Evolutionary conservation across 2,113 vertebrate species (phyloP).

Genomic region (Aphyosemion australe): DNA sequence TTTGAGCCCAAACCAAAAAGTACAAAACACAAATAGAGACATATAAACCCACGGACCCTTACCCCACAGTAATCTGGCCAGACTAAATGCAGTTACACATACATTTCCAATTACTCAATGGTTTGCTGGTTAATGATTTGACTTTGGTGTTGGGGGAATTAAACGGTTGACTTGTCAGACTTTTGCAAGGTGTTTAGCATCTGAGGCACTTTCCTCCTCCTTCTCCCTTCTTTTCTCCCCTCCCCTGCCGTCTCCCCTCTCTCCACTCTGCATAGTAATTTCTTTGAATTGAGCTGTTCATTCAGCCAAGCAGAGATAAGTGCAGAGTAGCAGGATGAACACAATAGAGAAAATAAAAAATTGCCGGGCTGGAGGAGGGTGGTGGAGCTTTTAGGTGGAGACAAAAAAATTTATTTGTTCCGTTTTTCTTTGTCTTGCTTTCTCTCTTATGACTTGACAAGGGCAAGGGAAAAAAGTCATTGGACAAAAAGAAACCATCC

Average conservation of each 20-base stretch:
- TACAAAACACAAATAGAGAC: slow-evolving; percentile 8
- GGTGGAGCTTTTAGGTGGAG: slow-evolving; percentile 37
- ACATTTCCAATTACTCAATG: slow-evolving; percentile 67
- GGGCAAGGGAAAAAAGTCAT: slow-evolving; percentile 14
- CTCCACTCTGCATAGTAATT: slow-evolving; percentile 60
- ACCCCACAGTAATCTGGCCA: slow-evolving; percentile 25
- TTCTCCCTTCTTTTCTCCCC: slow-evolving; percentile 25
- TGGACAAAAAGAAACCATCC: slow-evolving; percentile 32
- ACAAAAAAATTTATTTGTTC: slow-evolving; percentile 49
- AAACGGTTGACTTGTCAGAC: slow-evolving; percentile 66
- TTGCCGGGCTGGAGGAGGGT: slow-evolving; percentile 4
- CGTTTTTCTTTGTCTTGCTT: not conserved
- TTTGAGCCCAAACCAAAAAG: too few relatives aligned
- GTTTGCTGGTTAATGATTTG: slow-evolving; percentile 72
- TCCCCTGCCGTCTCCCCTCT: slow-evolving; percentile 31
- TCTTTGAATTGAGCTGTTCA: slow-evolving; percentile 71
- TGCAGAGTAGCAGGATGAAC: slow-evolving; percentile 51
- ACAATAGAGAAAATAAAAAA: slow-evolving; percentile 64
- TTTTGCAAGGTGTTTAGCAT: slow-evolving; percentile 60
- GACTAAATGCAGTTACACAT: slow-evolving; percentile 24
- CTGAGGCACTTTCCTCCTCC: slow-evolving; percentile 37
- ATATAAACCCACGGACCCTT: slow-evolving; percentile 13
- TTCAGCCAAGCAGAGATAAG: slow-evolving; percentile 72
- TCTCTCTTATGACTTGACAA: slow-evolving; percentile 36
- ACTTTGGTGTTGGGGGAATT: slow-evolving; percentile 67